A percentile compares a stretch with the other conserved stretches of the same genome.
Evolutionary conservation across 2,888 invertebrate species (phyloP).

Genomic region (Brachyptera risi): DNA sequence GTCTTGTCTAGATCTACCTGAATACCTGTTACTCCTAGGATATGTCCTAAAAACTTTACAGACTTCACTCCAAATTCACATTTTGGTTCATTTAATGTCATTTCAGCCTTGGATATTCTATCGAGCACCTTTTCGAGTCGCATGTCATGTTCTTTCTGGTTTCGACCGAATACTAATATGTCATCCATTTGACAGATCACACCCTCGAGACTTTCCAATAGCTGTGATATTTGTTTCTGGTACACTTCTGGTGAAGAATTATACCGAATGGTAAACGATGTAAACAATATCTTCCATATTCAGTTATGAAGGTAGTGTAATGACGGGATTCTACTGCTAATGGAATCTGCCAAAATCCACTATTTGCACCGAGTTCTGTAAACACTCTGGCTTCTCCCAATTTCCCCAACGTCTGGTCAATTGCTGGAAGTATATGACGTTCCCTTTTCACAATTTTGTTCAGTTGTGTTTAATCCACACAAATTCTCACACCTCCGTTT

Average conservation of each 20-base stretch:
- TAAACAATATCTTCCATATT: constrained; percentile 29
- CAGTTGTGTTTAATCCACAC: constrained; percentile 37
- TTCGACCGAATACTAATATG: not conserved
- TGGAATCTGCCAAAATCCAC: constrained; percentile 37
- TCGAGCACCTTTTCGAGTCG: not conserved
- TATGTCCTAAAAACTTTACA: constrained; percentile 7
- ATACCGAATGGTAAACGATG: constrained; percentile 30
- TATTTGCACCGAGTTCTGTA: constrained; percentile 35
- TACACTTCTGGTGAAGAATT: constrained; percentile 28
- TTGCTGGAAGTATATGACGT: constrained; percentile 24
- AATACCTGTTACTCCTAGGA: not conserved
- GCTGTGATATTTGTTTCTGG: constrained; percentile 25
- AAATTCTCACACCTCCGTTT: constrained; percentile 36
- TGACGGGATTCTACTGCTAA: constrained; percentile 29
- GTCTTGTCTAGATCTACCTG: not conserved
- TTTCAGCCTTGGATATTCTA: not conserved
- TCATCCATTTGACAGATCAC: constrained; percentile 7
- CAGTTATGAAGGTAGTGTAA: constrained; percentile 35
- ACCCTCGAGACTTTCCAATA: constrained; percentile 20
- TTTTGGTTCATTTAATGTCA: not conserved
- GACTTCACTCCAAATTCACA: not conserved
- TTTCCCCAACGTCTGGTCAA: constrained; percentile 34
- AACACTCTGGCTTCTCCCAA: constrained; percentile 34
- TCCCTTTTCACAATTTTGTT: constrained; percentile 35
- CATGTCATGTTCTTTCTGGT: constrained; percentile 1